These are phyloP conservation scores for Chrysomallon squamiferum DNA, from an alignment of 1,140 invertebrate genomes.

Conservation along the genomic window DNA sequence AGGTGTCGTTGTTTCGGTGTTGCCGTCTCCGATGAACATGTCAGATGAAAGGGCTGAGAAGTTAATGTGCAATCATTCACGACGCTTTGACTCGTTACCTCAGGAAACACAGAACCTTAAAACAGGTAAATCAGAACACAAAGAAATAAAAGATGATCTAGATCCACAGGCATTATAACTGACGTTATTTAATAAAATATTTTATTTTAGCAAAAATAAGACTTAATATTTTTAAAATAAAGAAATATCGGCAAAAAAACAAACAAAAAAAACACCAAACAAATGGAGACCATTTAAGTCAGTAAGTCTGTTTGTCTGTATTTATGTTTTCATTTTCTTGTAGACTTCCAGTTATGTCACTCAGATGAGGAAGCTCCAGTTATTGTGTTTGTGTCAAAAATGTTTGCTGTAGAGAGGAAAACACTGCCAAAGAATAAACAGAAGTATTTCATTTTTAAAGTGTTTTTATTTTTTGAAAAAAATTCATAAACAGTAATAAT, in stretches of 20 bases:
- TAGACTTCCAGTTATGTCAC: slow-evolving; percentile 77
- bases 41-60: slow-evolving; percentile 78
- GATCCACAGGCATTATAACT: too few relatives aligned
- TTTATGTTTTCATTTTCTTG: slow-evolving; percentile 13
- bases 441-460: slow-evolving; percentile 63
- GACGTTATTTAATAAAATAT: too few relatives aligned
- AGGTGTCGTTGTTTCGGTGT: slow-evolving; percentile 79
- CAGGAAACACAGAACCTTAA: slow-evolving; percentile 77
- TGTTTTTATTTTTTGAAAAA: neutral
- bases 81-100: slow-evolving; percentile 75
- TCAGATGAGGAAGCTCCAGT: slow-evolving; percentile 72
- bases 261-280: too few relatives aligned
- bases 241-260: too few relatives aligned
- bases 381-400: slow-evolving; percentile 94
- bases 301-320: too few relatives aligned
- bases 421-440: slow-evolving; percentile 55
- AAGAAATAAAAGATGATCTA: neutral
- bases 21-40: slow-evolving; percentile 84
- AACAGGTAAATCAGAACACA: slow-evolving; percentile 59
- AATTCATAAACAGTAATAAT: too few relatives aligned
- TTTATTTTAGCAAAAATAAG: too few relatives aligned
- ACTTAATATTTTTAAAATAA: too few relatives aligned
- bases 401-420: slow-evolving; percentile 74
- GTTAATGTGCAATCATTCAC: slow-evolving; percentile 75
- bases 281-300: too few relatives aligned